These are phyloP conservation scores for Ciona savignyi DNA, from an alignment of 23 tunicate genomes.

Conservation along the genomic window DNA sequence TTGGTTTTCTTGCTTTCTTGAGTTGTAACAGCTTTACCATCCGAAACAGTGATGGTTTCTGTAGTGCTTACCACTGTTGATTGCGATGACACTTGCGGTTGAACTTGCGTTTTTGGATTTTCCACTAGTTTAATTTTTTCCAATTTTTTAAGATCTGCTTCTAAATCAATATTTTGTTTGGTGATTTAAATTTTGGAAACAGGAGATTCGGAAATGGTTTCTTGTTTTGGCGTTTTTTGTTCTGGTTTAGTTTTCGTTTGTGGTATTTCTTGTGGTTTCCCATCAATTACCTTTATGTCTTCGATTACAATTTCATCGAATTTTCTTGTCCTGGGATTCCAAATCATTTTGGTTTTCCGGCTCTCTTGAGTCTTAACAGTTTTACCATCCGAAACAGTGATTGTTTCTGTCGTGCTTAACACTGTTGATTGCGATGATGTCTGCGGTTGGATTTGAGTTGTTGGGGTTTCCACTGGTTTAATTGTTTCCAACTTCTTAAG, in stretches of 20 bases:
- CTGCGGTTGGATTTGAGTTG: background rate
- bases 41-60: background rate
- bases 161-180: background rate
- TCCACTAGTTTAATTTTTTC: background rate
- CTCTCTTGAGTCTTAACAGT: background rate
- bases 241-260: background rate
- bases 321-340: slow-evolving; percentile 28
- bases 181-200: background rate
- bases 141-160: background rate
- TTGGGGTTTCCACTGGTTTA: background rate
- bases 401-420: background rate
- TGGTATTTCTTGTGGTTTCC: background rate
- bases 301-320: slow-evolving; percentile 42
- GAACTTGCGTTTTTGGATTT: background rate
- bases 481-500: background rate
- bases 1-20: slow-evolving; percentile 2
- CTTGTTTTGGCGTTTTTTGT: background rate
- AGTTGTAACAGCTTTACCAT: background rate
- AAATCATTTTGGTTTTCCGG: slow-evolving; percentile 16
- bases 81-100: background rate
- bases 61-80: slow-evolving; percentile 1
- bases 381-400: background rate
- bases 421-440: background rate
- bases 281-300: background rate
- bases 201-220: background rate